These are phyloP conservation scores for Plusia festucae DNA, from an alignment of 2,888 invertebrate genomes.

Conservation along the genomic window DNA sequence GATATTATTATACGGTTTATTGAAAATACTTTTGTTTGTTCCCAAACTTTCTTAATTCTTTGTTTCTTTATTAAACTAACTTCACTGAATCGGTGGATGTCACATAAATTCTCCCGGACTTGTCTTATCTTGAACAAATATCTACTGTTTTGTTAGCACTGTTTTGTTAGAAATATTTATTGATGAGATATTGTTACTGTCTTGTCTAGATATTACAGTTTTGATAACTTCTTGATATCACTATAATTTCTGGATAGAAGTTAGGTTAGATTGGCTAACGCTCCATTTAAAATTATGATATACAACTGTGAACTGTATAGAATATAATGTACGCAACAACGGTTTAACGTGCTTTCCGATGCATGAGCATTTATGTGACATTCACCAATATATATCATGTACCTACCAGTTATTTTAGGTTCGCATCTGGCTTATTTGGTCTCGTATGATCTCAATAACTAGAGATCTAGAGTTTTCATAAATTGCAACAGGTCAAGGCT, in stretches of 20 bases:
- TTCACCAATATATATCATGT: too few relatives aligned
- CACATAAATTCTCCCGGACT: constrained; percentile 28
- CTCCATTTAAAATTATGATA: too few relatives aligned
- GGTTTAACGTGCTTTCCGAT: too few relatives aligned
- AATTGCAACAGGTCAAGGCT: not conserved
- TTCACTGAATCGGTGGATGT: constrained; percentile 15
- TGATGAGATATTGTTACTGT: not conserved
- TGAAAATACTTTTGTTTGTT: not conserved
- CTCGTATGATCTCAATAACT: not conserved
- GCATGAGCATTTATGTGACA: too few relatives aligned
- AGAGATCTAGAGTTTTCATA: not conserved
- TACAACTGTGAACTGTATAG: too few relatives aligned
- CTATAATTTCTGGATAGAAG: too few relatives aligned
- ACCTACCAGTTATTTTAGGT: not conserved
- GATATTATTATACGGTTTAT: not conserved
- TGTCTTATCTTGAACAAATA: constrained; percentile 13
- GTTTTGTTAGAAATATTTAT: not conserved
- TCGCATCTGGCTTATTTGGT: not conserved
- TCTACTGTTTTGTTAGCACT: constrained; percentile 8
- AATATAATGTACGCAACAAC: not conserved
- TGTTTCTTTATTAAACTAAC: constrained; percentile 7
- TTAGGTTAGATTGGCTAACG: not conserved
- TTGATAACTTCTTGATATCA: too few relatives aligned
- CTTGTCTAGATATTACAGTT: too few relatives aligned
- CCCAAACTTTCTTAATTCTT: constrained; percentile 2